Evolutionary conservation across 2,888 invertebrate species (phyloP).

Genomic region (Erpobdella octoculata): DNA sequence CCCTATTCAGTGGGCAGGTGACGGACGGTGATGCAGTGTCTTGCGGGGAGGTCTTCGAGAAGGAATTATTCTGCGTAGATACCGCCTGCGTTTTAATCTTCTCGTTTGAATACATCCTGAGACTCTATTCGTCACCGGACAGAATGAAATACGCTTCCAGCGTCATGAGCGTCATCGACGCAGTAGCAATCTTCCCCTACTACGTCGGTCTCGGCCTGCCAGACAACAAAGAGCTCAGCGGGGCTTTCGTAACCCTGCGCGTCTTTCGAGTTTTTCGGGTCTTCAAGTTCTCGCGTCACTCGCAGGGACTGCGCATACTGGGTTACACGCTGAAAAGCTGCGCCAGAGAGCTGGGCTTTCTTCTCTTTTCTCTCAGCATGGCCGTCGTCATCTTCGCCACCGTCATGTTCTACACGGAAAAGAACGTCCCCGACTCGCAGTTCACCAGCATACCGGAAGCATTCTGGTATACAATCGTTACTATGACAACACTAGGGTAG

Average conservation of each 20-base stretch:
- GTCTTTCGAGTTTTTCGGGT: constrained; percentile 99
- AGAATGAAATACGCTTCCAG: constrained; percentile 92
- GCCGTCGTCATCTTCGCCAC: constrained; percentile 99
- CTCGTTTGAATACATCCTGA: constrained; percentile 86
- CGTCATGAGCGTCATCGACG: constrained; percentile 98
- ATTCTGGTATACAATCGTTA: constrained; percentile 99
- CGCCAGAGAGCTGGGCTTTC: constrained; percentile 95
- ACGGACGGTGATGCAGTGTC: constrained; percentile 33
- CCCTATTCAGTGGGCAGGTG: constrained; percentile 48
- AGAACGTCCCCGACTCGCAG: constrained; percentile 89
- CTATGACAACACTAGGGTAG: constrained; percentile 98
- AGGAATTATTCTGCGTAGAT: constrained; percentile 91
- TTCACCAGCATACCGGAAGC: constrained; percentile 99
- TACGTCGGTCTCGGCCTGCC: constrained; percentile 89
- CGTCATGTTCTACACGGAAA: constrained; percentile 99
- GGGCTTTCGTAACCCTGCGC: constrained; percentile 93
- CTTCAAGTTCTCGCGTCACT: constrained; percentile 99
- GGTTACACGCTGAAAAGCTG: constrained; percentile 98
- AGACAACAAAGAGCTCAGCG: constrained; percentile 94
- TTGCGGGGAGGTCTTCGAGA: constrained; percentile 92
- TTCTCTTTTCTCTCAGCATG: constrained; percentile 98
- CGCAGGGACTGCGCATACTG: constrained; percentile 92
- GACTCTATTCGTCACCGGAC: constrained; percentile 90
- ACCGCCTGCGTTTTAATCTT: constrained; percentile 99
- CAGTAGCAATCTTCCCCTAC: constrained; percentile 96